Evolutionary conservation across 2,888 invertebrate species (phyloP).

Genomic region (Rotaria magnacalcarata): DNA sequence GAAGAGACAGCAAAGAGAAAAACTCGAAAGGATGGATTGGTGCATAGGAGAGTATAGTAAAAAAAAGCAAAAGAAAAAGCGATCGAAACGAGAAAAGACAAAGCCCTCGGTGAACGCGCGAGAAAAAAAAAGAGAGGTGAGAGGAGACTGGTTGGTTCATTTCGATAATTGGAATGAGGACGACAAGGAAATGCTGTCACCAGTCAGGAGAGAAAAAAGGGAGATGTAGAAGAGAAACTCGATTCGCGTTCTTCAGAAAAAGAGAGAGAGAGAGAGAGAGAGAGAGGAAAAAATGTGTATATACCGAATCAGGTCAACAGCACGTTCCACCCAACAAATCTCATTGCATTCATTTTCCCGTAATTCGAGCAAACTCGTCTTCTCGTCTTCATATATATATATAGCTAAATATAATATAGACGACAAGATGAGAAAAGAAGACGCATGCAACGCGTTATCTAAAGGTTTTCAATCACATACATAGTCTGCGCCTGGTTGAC

Average conservation of each 20-base stretch:
- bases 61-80: background rate
- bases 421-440: conserved; percentile 13
- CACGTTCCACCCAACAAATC: conserved; percentile 4
- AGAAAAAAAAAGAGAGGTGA: conserved; percentile 9
- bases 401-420: background rate
- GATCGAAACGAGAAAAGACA: conserved; percentile 16
- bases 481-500: conserved; percentile 16
- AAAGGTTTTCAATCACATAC: conserved; percentile 22
- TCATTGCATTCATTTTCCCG: conserved; percentile 21
- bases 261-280: background rate
- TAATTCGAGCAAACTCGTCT: conserved; percentile 17
- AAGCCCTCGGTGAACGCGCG: conserved; percentile 18
- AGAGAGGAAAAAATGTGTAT: conserved; percentile 17
- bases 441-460: conserved; percentile 7
- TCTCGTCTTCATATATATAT: background rate
- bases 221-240: background rate
- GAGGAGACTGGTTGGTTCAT: conserved; percentile 20
- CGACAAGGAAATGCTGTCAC: conserved; percentile 15
- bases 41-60: conserved; percentile 11
- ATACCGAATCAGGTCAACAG: conserved; percentile 20
- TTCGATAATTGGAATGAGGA: conserved; percentile 11
- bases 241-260: conserved; percentile 21
- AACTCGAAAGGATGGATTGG: conserved; percentile 9
- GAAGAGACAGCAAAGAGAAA: background rate
- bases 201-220: conserved; percentile 19